phyloP scores from a whole-genome alignment of 2,797 vertebrate genomes.

The Lateolabrax maculatus region DNA sequence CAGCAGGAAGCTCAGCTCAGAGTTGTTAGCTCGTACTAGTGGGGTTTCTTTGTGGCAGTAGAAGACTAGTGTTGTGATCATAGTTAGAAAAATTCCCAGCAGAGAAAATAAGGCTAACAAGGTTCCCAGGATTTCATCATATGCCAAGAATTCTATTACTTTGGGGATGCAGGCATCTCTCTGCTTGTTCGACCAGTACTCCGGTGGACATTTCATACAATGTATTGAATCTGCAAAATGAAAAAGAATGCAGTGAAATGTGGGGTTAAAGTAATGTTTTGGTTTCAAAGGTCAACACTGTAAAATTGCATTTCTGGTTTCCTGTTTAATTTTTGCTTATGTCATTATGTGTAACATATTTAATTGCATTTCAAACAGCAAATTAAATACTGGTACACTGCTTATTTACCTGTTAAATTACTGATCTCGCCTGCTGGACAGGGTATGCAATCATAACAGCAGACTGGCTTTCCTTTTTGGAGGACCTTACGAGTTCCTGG shows the following conservation, averaged over 20 bases:
- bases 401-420: constrained; percentile 78
- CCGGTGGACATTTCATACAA: constrained; percentile 78
- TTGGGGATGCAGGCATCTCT: constrained; percentile 78
- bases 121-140: constrained; percentile 78
- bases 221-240: constrained; percentile 74
- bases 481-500: constrained; percentile 81
- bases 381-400: too few relatives aligned
- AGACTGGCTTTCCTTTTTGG: constrained; percentile 80
- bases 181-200: constrained; percentile 80
- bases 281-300: background rate
- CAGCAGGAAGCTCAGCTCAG: constrained; percentile 84
- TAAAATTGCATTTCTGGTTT: background rate
- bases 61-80: constrained; percentile 70
- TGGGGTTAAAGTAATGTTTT: background rate
- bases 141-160: constrained; percentile 79
- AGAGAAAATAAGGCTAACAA: constrained; percentile 76
- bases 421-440: constrained; percentile 83
- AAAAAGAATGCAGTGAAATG: background rate
- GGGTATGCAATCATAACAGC: constrained; percentile 82
- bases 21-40: constrained; percentile 83
- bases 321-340: background rate
- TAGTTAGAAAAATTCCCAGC: constrained; percentile 78
- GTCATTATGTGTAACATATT: background rate
- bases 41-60: constrained; percentile 82
- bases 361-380: background rate